Percentiles rank a stretch among this genome's conserved stretches.
Conservation (phyloP, 2,113 vertebrate species). For the Zootoca vivipara region DNA sequence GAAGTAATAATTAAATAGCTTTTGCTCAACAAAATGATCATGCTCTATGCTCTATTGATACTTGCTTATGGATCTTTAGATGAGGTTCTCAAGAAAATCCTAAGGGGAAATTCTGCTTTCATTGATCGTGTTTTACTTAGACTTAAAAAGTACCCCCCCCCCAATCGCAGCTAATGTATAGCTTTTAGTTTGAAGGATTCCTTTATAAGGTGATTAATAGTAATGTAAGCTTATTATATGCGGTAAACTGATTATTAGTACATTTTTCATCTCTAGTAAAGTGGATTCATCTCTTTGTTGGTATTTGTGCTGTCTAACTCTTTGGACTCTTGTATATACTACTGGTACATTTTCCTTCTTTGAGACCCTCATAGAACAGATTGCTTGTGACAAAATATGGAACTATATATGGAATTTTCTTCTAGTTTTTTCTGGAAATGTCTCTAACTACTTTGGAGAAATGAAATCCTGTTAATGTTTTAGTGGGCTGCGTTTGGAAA, state of each 20-base stretch:
- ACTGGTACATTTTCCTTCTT: neutral
- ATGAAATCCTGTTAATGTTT: conserved; percentile 24
- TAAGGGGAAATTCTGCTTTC: neutral
- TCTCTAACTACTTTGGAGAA: conserved; percentile 22
- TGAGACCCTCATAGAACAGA: neutral
- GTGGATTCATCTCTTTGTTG: conserved; percentile 11
- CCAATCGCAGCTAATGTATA: neutral
- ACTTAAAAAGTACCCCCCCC: neutral
- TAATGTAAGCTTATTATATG: neutral
- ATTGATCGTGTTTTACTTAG: neutral
- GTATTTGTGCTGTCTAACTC: neutral
- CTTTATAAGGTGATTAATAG: neutral
- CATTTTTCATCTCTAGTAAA: conserved; percentile 11
- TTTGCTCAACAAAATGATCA: conserved; percentile 22
- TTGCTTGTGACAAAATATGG: neutral
- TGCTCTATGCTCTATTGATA: conserved; percentile 41
- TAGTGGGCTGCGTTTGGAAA: conserved; percentile 39
- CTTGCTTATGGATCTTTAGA: conserved; percentile 4
- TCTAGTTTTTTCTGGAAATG: conserved; percentile 3
- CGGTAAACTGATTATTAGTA: neutral
- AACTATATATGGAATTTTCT: neutral
- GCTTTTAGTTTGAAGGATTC: neutral
- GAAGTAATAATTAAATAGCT: conserved; percentile 41
- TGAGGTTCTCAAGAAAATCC: neutral
- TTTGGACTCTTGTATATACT: neutral